Conservation (phyloP, 2,113 vertebrate species). For the Platycercus adscitus region DNA sequence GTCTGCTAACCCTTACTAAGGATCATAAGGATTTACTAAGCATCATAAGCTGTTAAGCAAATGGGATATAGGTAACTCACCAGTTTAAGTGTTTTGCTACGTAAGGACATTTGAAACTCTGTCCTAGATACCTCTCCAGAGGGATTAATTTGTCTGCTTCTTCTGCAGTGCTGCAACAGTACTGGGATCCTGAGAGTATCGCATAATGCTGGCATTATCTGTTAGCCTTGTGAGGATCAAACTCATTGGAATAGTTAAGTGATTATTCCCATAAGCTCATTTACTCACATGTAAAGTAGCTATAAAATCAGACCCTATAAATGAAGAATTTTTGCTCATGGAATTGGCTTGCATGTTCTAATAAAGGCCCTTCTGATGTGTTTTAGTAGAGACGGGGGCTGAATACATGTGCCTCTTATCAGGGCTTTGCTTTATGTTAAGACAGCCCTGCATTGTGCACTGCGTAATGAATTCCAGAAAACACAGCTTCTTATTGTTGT, state of each 20-base stretch:
- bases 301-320: not conserved
- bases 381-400: not conserved
- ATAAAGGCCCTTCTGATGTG: constrained; percentile 49
- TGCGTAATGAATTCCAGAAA: constrained; percentile 60
- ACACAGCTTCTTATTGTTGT: constrained; percentile 65
- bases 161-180: not conserved
- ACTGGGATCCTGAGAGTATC: not conserved
- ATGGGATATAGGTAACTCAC: not conserved
- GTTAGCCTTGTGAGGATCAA: not conserved
- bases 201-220: not conserved
- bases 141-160: not conserved
- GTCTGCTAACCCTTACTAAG: not conserved
- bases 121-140: not conserved
- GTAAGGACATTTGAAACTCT: not conserved
- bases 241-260: not conserved
- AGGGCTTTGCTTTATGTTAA: constrained; percentile 48
- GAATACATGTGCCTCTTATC: constrained; percentile 34
- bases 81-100: not conserved
- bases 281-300: not conserved
- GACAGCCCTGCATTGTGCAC: constrained; percentile 52
- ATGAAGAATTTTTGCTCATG: not conserved
- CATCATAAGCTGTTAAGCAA: accelerated
- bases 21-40: no score
- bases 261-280: not conserved
- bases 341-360: constrained; percentile 31